phyloP scores from a whole-genome alignment of 2,113 vertebrate species.

The Hippocampus abdominalis region DNA sequence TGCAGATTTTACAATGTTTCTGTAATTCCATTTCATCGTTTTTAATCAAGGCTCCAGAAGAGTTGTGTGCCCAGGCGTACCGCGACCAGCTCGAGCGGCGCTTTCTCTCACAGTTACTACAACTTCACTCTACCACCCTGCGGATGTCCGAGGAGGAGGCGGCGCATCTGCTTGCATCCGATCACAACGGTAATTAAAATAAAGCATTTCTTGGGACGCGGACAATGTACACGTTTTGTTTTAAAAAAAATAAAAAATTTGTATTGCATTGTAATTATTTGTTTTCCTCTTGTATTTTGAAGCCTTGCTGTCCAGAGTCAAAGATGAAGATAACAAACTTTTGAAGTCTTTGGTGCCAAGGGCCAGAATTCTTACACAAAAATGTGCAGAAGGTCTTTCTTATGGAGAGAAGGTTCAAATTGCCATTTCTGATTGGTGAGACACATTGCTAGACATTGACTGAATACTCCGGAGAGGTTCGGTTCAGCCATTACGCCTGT shows the following conservation, averaged over 20 bases:
- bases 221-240: too few relatives aligned
- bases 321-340: constrained; percentile 65
- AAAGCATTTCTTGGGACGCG: background rate
- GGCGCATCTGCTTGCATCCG: constrained; percentile 45
- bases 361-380: constrained; percentile 52
- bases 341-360: constrained; percentile 62
- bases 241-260: background rate
- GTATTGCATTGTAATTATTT: background rate
- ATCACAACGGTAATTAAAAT: constrained; percentile 65
- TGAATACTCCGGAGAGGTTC: background rate
- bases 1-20: background rate
- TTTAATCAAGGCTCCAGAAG: constrained; percentile 67
- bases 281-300: constrained; percentile 1
- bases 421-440: constrained; percentile 75
- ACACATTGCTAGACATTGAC: background rate
- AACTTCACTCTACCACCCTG: constrained; percentile 48
- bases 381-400: constrained; percentile 58
- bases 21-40: background rate
- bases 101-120: constrained; percentile 57
- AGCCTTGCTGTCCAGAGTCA: constrained; percentile 67
- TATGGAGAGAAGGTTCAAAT: constrained; percentile 62
- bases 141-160: constrained; percentile 50
- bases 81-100: constrained; percentile 62
- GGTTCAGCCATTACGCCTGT: background rate
- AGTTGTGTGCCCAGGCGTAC: constrained; percentile 54